phyloP scores from a whole-genome alignment of 2,113 vertebrate genomes.

The Plestiodon gilberti region DNA sequence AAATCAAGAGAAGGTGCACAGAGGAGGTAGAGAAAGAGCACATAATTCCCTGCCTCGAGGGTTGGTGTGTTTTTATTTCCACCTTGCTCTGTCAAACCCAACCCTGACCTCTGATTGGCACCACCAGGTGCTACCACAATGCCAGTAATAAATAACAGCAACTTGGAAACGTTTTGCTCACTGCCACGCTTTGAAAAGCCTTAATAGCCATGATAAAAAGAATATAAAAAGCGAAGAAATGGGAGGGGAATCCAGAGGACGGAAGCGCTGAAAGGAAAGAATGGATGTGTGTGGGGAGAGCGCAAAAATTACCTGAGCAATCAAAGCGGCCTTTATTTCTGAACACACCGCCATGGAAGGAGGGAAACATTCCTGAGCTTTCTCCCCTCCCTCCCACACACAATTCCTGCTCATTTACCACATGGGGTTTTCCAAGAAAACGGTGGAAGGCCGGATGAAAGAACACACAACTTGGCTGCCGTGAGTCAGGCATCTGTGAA shows the following conservation, averaged over 20 bases:
- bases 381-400: not conserved
- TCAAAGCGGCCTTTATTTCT: constrained; percentile 3
- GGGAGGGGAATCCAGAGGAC: not conserved
- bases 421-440: not conserved
- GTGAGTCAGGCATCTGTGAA: not conserved
- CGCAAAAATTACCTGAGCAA: constrained; percentile 9
- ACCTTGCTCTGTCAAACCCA: not conserved
- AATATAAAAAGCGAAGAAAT: not conserved
- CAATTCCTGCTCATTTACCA: not conserved
- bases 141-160: not conserved
- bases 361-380: not conserved
- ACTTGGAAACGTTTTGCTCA: not conserved
- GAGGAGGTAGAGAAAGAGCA: not conserved
- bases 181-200: not conserved
- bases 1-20: not conserved
- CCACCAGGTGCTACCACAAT: not conserved
- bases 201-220: not conserved
- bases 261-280: not conserved
- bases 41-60: not conserved
- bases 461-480: not conserved
- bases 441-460: not conserved
- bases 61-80: not conserved
- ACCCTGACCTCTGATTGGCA: not conserved
- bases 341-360: not conserved
- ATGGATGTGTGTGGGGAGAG: not conserved